These are phyloP conservation scores for Sternotherus odoratus DNA, from an alignment of 2,797 vertebrate genomes.

Conservation along the genomic window DNA sequence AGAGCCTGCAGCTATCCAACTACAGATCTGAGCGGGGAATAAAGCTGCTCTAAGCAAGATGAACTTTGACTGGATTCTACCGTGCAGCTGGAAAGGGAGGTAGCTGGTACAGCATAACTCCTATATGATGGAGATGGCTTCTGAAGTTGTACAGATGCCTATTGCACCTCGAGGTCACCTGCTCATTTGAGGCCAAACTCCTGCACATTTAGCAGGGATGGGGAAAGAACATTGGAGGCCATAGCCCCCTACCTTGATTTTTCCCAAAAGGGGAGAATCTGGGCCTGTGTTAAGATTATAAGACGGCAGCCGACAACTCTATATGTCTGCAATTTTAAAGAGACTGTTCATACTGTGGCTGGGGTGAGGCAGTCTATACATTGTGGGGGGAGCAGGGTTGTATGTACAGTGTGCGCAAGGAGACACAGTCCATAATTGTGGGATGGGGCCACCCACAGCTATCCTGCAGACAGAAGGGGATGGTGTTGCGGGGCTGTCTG, in stretches of 20 bases:
- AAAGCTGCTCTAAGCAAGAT: neutral
- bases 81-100: neutral
- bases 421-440: neutral
- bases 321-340: rapidly evolving
- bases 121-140: neutral
- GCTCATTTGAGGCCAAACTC: neutral
- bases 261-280: neutral
- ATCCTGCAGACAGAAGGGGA: neutral
- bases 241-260: neutral
- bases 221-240: neutral
- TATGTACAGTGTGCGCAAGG: neutral
- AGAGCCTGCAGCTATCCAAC: neutral
- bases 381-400: rapidly evolving
- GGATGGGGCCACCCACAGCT: neutral
- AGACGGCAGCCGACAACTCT: neutral
- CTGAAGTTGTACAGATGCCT: neutral
- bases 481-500: neutral
- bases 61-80: neutral
- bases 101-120: neutral
- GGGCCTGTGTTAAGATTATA: neutral
- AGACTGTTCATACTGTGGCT: rapidly evolving
- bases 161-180: neutral
- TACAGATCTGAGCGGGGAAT: neutral
- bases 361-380: neutral
- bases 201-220: neutral